Percentiles rank a stretch among this genome's conserved stretches.
These are phyloP conservation scores for Betta splendens DNA, from an alignment of 2,797 vertebrate genomes.

Conservation along the genomic window DNA sequence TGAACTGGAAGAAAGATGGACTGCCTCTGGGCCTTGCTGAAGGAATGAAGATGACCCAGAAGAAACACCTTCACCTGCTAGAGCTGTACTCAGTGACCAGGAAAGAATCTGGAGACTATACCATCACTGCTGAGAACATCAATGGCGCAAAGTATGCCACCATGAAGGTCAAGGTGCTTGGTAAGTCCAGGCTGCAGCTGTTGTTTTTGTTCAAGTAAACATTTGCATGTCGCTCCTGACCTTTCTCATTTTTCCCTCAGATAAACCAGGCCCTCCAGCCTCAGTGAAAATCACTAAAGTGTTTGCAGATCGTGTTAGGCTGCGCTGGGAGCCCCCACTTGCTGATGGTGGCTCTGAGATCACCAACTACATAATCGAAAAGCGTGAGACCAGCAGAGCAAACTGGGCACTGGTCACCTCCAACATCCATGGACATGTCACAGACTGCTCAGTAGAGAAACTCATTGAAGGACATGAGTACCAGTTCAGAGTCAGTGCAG, in stretches of 20 bases:
- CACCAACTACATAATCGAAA: slow-evolving; percentile 97
- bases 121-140: slow-evolving; percentile 91
- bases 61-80: slow-evolving; percentile 89
- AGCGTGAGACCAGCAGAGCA: slow-evolving; percentile 96
- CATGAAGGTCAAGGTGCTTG: slow-evolving; percentile 89
- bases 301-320: slow-evolving; percentile 90
- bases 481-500: slow-evolving; percentile 95
- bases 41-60: slow-evolving; percentile 90
- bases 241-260: slow-evolving; percentile 65
- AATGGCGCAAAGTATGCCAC: slow-evolving; percentile 92
- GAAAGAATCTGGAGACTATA: slow-evolving; percentile 97
- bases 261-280: slow-evolving; percentile 96
- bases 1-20: slow-evolving; percentile 92
- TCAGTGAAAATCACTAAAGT: slow-evolving; percentile 91
- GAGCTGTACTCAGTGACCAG: slow-evolving; percentile 94
- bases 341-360: slow-evolving; percentile 98
- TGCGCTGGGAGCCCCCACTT: slow-evolving; percentile 94
- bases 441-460: slow-evolving; percentile 93
- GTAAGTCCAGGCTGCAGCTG: slow-evolving; percentile 60
- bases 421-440: slow-evolving; percentile 87
- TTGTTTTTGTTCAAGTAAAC: not conserved
- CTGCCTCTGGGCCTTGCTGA: slow-evolving; percentile 84
- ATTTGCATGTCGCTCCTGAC: not conserved
- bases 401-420: slow-evolving; percentile 97
- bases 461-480: slow-evolving; percentile 98